Conservation (phyloP, 2,888 invertebrate species). For the Gastracanthus pulcherrimus region DNA sequence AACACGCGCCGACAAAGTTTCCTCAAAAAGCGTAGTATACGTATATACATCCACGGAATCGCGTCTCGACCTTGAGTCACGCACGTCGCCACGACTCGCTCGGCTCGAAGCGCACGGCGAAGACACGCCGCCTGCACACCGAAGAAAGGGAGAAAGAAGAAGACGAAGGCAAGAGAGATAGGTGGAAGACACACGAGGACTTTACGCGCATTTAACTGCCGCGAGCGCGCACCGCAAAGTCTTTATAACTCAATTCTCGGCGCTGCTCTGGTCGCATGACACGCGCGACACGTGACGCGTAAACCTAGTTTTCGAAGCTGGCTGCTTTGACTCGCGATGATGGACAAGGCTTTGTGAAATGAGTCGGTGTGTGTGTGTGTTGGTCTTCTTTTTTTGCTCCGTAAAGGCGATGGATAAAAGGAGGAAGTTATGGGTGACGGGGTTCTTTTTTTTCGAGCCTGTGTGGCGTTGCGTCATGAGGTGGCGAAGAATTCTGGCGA, state of each 20-base stretch:
- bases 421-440: too few species aligned
- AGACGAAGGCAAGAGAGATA: not conserved
- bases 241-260: slow-evolving; percentile 50
- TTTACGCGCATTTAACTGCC: slow-evolving; percentile 30
- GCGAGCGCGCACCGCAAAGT: not conserved
- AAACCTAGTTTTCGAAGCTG: slow-evolving; percentile 1
- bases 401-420: too few species aligned
- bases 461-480: too few species aligned
- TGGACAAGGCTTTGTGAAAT: not conserved
- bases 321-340: not conserved
- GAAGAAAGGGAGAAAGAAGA: not conserved
- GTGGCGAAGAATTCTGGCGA: too few species aligned
- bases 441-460: too few species aligned
- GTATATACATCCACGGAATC: too few species aligned
- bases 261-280: too few species aligned
- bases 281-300: not conserved
- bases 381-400: not conserved
- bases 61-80: slow-evolving; percentile 36
- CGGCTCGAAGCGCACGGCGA: not conserved
- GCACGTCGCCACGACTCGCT: not conserved
- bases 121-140: not conserved
- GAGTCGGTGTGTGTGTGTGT: not conserved
- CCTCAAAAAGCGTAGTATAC: not conserved
- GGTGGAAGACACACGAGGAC: not conserved
- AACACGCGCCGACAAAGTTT: not conserved